Percentiles rank a stretch among this genome's conserved stretches.
phyloP scores from a whole-genome alignment of 35 echinoderm and acorn worm genomes.

The Lytechinus variegatus region DNA sequence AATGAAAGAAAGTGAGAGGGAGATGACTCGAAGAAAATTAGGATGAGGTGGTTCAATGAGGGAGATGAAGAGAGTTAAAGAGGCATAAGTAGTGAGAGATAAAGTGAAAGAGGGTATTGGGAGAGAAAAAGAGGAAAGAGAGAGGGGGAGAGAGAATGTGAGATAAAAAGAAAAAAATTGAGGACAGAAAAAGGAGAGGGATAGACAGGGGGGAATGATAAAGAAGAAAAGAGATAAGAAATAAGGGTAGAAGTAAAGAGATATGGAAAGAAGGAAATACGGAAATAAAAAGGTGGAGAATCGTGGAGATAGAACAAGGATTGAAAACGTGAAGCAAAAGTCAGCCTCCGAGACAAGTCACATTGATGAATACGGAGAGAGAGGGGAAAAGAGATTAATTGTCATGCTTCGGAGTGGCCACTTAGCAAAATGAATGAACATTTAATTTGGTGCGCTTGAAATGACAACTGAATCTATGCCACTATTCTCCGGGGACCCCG shows the following conservation, averaged over 20 bases:
- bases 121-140: background rate
- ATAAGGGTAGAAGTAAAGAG: background rate
- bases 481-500: background rate
- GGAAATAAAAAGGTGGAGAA: background rate
- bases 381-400: background rate
- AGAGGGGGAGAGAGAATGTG: background rate
- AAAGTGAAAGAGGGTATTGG: background rate
- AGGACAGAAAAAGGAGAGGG: too few species aligned
- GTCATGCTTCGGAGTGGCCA: background rate
- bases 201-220: too few species aligned
- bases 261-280: background rate
- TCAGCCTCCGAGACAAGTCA: background rate
- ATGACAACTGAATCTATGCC: background rate
- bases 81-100: background rate
- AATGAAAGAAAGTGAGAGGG: background rate
- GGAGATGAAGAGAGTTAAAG: background rate
- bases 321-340: background rate
- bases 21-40: too few species aligned
- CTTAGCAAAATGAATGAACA: slow-evolving; percentile 19
- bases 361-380: background rate
- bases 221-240: background rate
- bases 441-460: slow-evolving; percentile 18
- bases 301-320: background rate
- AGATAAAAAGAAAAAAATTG: background rate
- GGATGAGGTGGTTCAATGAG: background rate